These are phyloP conservation scores for Thymelicus lineola DNA, from an alignment of 2,888 invertebrate species.

Conservation along the genomic window DNA sequence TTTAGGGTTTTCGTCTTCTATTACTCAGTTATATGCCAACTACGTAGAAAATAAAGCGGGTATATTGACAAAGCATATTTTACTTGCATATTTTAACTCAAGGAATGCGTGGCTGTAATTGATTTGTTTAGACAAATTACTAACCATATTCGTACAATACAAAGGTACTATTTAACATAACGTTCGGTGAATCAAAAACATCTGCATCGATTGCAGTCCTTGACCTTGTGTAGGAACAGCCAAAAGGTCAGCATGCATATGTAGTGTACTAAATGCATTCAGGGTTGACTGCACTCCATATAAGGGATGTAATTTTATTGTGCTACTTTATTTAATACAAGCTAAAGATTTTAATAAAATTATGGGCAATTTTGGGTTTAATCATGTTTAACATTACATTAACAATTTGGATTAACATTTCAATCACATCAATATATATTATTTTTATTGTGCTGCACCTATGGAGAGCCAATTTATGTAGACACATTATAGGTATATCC, in stretches of 20 bases:
- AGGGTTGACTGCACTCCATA: constrained; percentile 68
- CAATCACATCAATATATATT: too few species aligned
- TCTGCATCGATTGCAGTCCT: constrained; percentile 44
- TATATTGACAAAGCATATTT: neutral
- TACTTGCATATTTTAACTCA: neutral
- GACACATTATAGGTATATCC: too few species aligned
- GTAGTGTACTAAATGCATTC: constrained; percentile 56
- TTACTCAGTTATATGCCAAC: constrained; percentile 35
- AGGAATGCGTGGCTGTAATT: too few species aligned
- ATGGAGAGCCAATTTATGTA: too few species aligned
- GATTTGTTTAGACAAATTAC: neutral
- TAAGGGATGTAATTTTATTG: constrained; percentile 38
- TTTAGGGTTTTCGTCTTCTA: constrained; percentile 29
- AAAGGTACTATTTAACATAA: neutral
- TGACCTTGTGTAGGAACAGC: constrained; percentile 58
- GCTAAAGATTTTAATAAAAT: neutral
- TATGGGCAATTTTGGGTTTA: too few species aligned
- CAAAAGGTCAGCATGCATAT: constrained; percentile 51
- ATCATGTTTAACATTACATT: too few species aligned
- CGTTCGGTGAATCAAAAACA: constrained; percentile 16
- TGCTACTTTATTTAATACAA: constrained; percentile 13
- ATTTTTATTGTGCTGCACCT: too few species aligned
- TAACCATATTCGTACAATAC: neutral
- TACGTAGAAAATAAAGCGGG: constrained; percentile 34
- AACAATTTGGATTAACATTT: too few species aligned